Conservation (phyloP, 2,113 vertebrate species). For the Corythoichthys haematopterus region DNA sequence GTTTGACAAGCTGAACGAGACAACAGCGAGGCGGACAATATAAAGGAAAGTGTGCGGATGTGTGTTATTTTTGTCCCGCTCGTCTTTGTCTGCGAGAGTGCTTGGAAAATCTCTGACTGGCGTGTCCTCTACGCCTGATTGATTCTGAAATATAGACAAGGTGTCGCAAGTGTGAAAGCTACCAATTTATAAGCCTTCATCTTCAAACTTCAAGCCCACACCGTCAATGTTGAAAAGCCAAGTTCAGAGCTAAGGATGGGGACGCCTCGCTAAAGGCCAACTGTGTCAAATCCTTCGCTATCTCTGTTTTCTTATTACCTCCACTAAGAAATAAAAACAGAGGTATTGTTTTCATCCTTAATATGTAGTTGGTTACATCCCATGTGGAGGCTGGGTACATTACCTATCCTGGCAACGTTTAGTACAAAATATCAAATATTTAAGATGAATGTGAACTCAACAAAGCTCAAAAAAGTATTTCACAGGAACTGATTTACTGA, state of each 20-base stretch:
- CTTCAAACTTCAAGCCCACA: conserved; percentile 52
- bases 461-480: too few relatives aligned
- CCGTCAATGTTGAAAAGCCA: conserved; percentile 56
- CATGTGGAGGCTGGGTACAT: too few relatives aligned
- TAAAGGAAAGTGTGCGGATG: conserved; percentile 22
- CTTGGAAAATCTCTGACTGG: conserved; percentile 46
- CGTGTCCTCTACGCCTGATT: conserved; percentile 73
- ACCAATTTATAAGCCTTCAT: conserved; percentile 72
- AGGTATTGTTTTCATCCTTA: background rate
- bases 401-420: too few relatives aligned
- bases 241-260: conserved; percentile 50
- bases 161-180: conserved; percentile 69
- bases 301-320: conserved; percentile 26
- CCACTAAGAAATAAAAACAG: background rate
- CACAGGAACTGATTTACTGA: too few relatives aligned
- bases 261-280: conserved; percentile 56
- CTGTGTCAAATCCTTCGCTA: conserved; percentile 28
- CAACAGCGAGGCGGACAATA: conserved; percentile 49
- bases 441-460: too few relatives aligned
- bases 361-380: background rate
- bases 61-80: conserved; percentile 27
- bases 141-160: conserved; percentile 74
- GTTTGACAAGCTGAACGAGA: conserved; percentile 55
- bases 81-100: conserved; percentile 38
- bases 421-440: too few relatives aligned